phyloP scores from a whole-genome alignment of 1,140 invertebrate species.

The Dolichoris vasculosae region DNA sequence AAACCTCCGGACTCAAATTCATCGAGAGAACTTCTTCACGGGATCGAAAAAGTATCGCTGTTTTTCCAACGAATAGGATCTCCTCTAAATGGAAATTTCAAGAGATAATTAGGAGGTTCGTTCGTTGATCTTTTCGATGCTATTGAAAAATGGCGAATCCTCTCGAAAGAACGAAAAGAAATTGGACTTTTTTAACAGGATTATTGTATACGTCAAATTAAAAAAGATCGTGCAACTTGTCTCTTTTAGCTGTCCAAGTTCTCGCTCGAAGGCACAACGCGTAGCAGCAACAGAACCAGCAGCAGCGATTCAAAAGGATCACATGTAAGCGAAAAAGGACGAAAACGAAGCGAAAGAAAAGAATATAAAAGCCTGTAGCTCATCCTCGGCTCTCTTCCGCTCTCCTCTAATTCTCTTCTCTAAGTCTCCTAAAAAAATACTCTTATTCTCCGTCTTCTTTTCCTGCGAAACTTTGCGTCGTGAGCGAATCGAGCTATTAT shows the following conservation, averaged over 20 bases:
- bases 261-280: background rate
- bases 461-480: conserved; percentile 16
- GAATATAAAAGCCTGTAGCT: conserved; percentile 23
- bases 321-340: background rate
- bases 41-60: no score
- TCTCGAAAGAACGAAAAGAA: background rate
- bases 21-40: no score
- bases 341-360: conserved; percentile 10
- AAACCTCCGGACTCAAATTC: no score
- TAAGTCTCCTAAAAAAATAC: conserved; percentile 31
- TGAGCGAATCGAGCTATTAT: conserved; percentile 64
- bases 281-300: background rate
- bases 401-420: conserved; percentile 43
- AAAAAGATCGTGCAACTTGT: conserved; percentile 24
- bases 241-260: background rate
- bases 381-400: conserved; percentile 40
- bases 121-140: no score
- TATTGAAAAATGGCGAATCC: background rate
- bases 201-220: background rate
- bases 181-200: background rate
- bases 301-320: background rate
- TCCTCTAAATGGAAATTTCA: no score
- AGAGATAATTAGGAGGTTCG: no score
- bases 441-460: conserved; percentile 37
- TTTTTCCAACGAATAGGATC: no score